phyloP scores from a whole-genome alignment of 2,113 vertebrate species.

The Actenoides lindsayi region DNA sequence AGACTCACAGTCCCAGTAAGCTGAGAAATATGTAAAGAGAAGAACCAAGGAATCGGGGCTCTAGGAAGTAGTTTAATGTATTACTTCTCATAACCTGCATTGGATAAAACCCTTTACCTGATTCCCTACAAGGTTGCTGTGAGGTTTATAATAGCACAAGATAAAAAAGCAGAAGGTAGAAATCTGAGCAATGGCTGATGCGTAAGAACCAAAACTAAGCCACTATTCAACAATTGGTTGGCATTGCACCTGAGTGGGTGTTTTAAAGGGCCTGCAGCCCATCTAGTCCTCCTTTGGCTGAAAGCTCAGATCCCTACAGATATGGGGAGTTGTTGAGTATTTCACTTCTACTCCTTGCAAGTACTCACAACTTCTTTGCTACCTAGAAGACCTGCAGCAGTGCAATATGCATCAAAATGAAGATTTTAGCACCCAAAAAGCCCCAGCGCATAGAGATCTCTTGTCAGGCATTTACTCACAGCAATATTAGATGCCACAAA shows the following conservation, averaged over 20 bases:
- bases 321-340: not conserved
- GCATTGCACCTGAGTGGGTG: not conserved
- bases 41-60: not conserved
- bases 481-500: not conserved
- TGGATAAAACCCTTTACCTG: not conserved
- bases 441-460: not conserved
- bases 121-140: not conserved
- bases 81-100: not conserved
- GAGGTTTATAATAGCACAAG: not conserved
- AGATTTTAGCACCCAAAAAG: not conserved
- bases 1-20: not conserved
- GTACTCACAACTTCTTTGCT: not conserved
- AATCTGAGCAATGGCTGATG: not conserved
- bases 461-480: not conserved
- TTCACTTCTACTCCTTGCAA: not conserved
- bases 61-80: not conserved
- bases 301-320: not conserved
- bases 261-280: not conserved
- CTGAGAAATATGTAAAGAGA: not conserved
- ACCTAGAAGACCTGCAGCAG: not conserved
- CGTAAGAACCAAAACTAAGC: not conserved
- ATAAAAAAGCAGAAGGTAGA: not conserved
- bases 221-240: not conserved
- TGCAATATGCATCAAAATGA: fast-evolving
- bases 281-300: not conserved